These are phyloP conservation scores for Standfussiana lucernea DNA, from an alignment of 2,888 invertebrate species.

Conservation along the genomic window DNA sequence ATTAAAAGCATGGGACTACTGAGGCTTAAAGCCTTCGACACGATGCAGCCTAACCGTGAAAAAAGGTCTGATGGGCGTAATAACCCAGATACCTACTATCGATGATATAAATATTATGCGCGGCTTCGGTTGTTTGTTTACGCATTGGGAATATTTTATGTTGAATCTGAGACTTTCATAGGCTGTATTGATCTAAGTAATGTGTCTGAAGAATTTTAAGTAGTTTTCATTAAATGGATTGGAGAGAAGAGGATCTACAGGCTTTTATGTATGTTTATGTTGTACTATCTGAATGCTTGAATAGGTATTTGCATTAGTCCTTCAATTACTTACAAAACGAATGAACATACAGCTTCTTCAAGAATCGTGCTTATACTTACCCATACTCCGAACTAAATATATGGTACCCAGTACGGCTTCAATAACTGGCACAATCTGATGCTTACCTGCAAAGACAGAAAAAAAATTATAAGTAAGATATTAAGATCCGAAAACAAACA, in stretches of 20 bases:
- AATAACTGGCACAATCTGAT: conserved; percentile 10
- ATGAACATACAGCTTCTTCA: neutral
- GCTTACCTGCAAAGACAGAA: conserved; percentile 66
- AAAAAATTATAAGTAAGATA: conserved; percentile 38
- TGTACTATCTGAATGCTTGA: neutral
- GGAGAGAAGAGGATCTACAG: neutral
- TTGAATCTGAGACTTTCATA: conserved; percentile 25
- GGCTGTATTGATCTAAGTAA: conserved; percentile 26
- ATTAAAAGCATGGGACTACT: conserved; percentile 79
- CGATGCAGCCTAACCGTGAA: conserved; percentile 80
- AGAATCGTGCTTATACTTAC: conserved; percentile 39
- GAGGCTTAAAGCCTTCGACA: conserved; percentile 76
- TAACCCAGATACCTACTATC: conserved; percentile 77
- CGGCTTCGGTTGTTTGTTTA: conserved; percentile 45
- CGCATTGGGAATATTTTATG: conserved; percentile 24
- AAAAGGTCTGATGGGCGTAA: conserved; percentile 79
- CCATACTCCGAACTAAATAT: neutral
- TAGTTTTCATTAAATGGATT: conserved; percentile 2
- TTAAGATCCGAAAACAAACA: neutral
- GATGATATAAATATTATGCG: conserved; percentile 51
- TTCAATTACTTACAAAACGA: neutral
- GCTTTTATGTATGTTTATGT: neutral
- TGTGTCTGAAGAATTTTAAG: conserved; percentile 31
- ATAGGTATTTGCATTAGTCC: neutral
- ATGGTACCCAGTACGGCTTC: neutral